These are phyloP conservation scores for Zaprionus bogoriensis DNA, from an alignment of 2,888 invertebrate genomes.

Conservation along the genomic window DNA sequence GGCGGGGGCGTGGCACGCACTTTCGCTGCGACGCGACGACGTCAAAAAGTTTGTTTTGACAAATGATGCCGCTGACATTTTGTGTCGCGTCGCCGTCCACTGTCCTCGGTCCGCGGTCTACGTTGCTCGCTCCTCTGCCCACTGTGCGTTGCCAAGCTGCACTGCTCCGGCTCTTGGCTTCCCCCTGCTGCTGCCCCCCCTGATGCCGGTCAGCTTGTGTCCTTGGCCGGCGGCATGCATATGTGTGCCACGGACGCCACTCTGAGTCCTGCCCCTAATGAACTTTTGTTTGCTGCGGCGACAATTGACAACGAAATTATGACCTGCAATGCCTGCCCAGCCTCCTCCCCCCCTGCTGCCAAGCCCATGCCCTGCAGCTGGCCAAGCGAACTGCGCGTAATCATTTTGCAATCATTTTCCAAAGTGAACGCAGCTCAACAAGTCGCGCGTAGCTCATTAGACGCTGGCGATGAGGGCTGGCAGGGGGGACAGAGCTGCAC, in stretches of 20 bases:
- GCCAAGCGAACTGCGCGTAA: conserved; percentile 14
- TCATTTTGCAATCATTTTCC: conserved; percentile 34
- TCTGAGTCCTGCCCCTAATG: conserved; percentile 58
- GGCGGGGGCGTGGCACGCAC: conserved; percentile 45
- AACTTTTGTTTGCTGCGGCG: conserved; percentile 50
- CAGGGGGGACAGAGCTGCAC: too few species aligned
- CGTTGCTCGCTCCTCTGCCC: background rate
- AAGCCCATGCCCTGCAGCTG: background rate
- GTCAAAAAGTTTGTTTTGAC: conserved; percentile 76
- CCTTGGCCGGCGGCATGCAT: conserved; percentile 40
- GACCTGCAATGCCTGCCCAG: conserved; percentile 12
- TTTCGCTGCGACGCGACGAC: conserved; percentile 66
- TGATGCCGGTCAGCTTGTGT: conserved; percentile 28
- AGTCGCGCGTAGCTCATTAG: conserved; percentile 22
- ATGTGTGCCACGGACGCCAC: conserved; percentile 50
- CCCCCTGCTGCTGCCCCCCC: background rate
- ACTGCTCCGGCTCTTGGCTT: background rate
- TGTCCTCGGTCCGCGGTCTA: background rate
- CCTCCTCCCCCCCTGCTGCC: background rate
- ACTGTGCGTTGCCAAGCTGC: background rate
- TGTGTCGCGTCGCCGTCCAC: conserved; percentile 26
- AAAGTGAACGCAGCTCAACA: conserved; percentile 30
- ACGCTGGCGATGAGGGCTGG: too few species aligned
- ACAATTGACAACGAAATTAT: conserved; percentile 48
- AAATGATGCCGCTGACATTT: conserved; percentile 72